phyloP scores from a whole-genome alignment of 92 coral and sea anemone genomes.

The Bergia sp. region DNA sequence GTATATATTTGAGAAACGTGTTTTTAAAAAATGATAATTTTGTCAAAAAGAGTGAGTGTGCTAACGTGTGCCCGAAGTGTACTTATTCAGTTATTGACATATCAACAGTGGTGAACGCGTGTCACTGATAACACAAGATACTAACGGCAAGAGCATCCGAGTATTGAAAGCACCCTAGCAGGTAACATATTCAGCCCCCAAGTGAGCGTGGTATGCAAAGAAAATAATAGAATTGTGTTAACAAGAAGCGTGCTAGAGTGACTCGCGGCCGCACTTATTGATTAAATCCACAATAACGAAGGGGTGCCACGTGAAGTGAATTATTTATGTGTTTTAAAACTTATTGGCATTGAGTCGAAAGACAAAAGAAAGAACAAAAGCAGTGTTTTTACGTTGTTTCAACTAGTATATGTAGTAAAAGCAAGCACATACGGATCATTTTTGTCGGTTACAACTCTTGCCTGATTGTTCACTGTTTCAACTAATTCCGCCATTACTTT shows the following conservation, averaged over 20 bases:
- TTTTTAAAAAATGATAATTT: no score
- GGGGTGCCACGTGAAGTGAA: conserved; percentile 2
- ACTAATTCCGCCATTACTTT: neutral
- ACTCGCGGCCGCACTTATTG: neutral
- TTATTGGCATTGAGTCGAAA: conserved; percentile 1
- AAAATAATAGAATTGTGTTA: neutral
- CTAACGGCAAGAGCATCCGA: no score
- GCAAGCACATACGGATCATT: neutral
- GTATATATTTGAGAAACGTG: no score
- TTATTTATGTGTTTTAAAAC: neutral
- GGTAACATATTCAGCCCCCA: neutral
- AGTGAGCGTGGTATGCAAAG: neutral
- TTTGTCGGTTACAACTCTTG: neutral
- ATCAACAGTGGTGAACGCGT: neutral
- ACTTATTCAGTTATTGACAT: neutral
- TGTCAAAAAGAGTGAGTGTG: neutral
- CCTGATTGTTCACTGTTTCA: neutral
- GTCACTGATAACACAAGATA: neutral
- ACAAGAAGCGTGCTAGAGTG: neutral
- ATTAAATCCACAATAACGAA: neutral
- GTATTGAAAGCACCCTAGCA: neutral
- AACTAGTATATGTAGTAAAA: neutral
- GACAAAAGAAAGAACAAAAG: neutral
- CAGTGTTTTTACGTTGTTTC: neutral
- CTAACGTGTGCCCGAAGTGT: neutral